Evolutionary conservation across 2,888 invertebrate species (phyloP).

Genomic region (Ommatoiulus sabulosus): DNA sequence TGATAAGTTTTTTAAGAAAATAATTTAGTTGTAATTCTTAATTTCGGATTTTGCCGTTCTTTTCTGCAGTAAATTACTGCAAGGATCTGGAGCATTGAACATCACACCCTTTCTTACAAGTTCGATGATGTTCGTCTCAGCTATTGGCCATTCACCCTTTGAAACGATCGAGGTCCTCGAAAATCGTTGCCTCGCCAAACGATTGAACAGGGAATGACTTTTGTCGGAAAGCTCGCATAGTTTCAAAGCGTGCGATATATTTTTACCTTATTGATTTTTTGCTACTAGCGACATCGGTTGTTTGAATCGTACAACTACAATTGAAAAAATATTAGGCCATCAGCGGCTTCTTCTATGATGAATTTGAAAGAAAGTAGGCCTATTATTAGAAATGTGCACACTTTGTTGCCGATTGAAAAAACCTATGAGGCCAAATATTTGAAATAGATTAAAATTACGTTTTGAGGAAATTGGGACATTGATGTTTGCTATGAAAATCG

Average conservation of each 20-base stretch:
- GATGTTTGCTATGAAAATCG: no score
- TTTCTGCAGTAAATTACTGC: not conserved
- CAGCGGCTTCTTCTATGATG: not conserved
- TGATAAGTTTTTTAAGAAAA: no score
- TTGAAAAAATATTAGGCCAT: not conserved
- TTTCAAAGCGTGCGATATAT: not conserved
- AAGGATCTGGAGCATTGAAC: not conserved
- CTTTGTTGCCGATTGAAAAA: no score
- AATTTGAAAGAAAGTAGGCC: not conserved
- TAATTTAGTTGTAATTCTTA: not conserved
- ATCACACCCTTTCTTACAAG: not conserved
- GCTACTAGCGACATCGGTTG: not conserved
- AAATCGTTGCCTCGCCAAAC: not conserved
- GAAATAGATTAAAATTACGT: no score
- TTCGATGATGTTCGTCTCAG: not conserved
- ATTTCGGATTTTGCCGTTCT: not conserved
- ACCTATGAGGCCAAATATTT: no score
- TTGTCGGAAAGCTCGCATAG: not conserved
- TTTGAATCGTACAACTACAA: not conserved
- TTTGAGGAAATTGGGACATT: no score
- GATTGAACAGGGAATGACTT: constrained; percentile 1
- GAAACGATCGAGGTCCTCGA: not conserved
- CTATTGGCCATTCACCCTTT: not conserved
- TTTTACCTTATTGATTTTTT: constrained; percentile 19
- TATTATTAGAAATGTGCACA: no score